Percentiles rank a stretch among this genome's conserved stretches.
Evolutionary conservation across 2,113 vertebrate species (phyloP).

Genomic region (human): DNA sequence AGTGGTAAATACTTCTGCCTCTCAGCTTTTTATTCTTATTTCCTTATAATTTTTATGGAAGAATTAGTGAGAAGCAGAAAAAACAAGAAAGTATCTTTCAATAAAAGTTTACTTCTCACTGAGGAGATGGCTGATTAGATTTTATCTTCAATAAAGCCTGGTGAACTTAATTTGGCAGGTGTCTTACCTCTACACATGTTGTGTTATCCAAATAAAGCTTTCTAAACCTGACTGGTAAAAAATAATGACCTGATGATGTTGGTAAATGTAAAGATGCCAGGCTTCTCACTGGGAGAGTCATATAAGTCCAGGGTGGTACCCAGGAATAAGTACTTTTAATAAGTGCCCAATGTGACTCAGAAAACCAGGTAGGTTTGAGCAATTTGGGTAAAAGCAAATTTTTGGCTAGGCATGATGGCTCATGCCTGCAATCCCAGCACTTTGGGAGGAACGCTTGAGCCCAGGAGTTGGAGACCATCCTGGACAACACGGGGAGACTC

Average conservation of each 20-base stretch:
- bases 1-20: background rate
- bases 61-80: background rate
- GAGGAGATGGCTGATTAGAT: conserved; percentile 26
- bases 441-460: too few relatives aligned
- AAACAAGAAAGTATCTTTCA: conserved; percentile 31
- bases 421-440: too few relatives aligned
- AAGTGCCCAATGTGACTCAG: background rate
- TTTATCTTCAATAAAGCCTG: conserved; percentile 6
- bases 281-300: background rate
- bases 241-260: background rate
- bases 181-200: background rate
- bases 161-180: conserved; percentile 26
- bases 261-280: background rate
- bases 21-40: background rate
- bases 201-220: background rate
- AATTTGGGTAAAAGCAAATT: background rate
- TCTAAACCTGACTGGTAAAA: background rate
- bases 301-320: background rate
- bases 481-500: too few relatives aligned
- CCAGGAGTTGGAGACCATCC: too few relatives aligned
- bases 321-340: background rate
- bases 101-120: background rate
- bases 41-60: conserved; percentile 23
- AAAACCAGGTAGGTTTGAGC: background rate
- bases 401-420: too few relatives aligned